Percentiles rank a stretch among this genome's conserved stretches.
phyloP scores from a whole-genome alignment of 2,797 vertebrate genomes.

The Ceryle rudis region DNA sequence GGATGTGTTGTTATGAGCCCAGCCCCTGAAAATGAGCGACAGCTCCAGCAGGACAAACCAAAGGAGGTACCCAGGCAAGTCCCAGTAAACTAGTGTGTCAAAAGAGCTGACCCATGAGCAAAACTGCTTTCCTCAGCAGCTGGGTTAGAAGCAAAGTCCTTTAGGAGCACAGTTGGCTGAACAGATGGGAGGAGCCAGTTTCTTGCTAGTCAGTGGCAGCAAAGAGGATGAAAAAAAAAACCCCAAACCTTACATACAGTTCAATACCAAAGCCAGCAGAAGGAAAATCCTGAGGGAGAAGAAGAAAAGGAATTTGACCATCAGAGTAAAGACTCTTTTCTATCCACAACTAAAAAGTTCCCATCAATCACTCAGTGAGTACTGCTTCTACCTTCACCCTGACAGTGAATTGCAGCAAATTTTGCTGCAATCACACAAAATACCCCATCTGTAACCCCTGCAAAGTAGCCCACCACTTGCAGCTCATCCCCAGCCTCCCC shows the following conservation, averaged over 20 bases:
- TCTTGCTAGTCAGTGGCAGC: rapidly evolving
- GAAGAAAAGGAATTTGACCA: background rate
- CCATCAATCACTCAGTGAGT: rapidly evolving
- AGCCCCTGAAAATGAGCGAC: background rate
- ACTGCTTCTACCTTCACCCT: background rate
- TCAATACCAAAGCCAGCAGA: background rate
- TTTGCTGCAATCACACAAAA: background rate
- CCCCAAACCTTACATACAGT: background rate
- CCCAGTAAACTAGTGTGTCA: background rate
- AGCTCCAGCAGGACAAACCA: background rate
- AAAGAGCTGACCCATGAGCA: background rate
- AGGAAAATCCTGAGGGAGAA: rapidly evolving
- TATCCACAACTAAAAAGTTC: background rate
- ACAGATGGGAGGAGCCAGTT: background rate
- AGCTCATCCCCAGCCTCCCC: background rate
- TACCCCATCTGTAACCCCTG: background rate
- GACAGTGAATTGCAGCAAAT: background rate
- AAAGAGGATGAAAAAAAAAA: background rate
- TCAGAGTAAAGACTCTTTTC: background rate
- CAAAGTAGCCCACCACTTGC: background rate
- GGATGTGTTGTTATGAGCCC: rapidly evolving
- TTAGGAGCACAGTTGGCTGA: background rate
- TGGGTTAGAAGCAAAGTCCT: background rate
- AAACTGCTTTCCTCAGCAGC: background rate
- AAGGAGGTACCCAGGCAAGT: background rate